A percentile compares a stretch with the other conserved stretches of the same genome.
Evolutionary conservation across 1,140 invertebrate genomes (phyloP).

Genomic region (Plutomurus gul): DNA sequence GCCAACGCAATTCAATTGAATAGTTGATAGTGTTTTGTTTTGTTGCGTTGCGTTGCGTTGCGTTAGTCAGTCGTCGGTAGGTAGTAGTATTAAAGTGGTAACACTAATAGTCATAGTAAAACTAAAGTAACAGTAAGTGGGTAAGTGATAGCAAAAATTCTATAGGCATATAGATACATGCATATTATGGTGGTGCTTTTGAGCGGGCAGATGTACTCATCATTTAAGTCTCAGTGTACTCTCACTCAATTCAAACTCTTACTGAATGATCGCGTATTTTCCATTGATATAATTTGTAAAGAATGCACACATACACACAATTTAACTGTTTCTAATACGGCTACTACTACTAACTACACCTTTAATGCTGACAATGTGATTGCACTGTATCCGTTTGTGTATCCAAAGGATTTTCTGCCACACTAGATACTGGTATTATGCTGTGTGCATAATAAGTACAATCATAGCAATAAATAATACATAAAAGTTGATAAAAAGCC

Average conservation of each 20-base stretch:
- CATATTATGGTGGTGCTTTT: not conserved
- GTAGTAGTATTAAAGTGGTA: too few species aligned
- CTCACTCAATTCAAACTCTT: not conserved
- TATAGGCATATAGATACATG: not conserved
- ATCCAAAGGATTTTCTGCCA: too few species aligned
- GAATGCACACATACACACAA: not conserved
- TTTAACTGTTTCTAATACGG: not conserved
- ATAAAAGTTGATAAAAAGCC: slow-evolving; percentile 12
- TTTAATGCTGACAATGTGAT: too few species aligned
- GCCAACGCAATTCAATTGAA: slow-evolving; percentile 21
- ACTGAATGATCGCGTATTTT: slow-evolving; percentile 26
- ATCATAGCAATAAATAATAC: not conserved
- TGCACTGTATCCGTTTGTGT: too few species aligned
- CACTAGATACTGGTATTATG: too few species aligned
- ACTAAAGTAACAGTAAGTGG: not conserved
- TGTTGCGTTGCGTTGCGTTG: not conserved
- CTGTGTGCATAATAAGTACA: not conserved
- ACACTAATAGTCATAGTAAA: not conserved
- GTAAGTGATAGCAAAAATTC: not conserved
- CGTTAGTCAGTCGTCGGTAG: too few species aligned
- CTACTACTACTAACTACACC: not conserved
- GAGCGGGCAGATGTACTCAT: not conserved
- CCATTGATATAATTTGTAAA: slow-evolving; percentile 17
- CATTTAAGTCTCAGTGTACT: too few species aligned
- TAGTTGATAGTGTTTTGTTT: not conserved